Base-by-base conservation (phyloP, 2,113 vertebrate genomes). In the Eleginops maclovinus region DNA sequence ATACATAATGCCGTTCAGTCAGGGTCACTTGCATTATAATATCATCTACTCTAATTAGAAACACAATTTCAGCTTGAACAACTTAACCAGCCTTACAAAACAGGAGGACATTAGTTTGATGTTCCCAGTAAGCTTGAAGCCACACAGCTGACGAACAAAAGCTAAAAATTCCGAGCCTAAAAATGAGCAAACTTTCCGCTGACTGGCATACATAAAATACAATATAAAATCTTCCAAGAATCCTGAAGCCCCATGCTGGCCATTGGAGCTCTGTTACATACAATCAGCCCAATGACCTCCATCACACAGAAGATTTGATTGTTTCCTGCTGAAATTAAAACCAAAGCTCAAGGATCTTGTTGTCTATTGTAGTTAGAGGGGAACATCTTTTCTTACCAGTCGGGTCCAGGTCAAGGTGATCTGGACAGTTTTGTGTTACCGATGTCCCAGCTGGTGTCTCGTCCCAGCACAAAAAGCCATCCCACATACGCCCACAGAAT, bases 391-490 rank as follows among this genome's bases (percentile, higher is more conserved):
- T 82, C 89, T 60, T 95, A 99, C 97, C 96, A 22, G 94, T 82
- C 46, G 93, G 50, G 74, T 96, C 93, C 28, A 96, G 95, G 72
- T 96, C 96, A 15, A 93, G 92, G 67, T 95, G 95, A 84, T 95
- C 93, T 0, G 97, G 97, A 83, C 98, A 99, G 79, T 90, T 92
- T 85, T 97, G 96, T 47, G 93, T 93, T 47, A 95, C 88, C 1
- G 92, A 64, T 0, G 84, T 94, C 68, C 97, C 96, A 51, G 96
- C 95, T 1, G 95, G 95, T 0, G 96, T 96, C 84, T 98, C 96
- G 0, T 96, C 95, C 98, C 98, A 99, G 82, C 98, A 99, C 50
- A 98, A 59, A 94, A 95, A 96, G 41, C 97, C 98, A 6, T 99
- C 98, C 98, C 98, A 99, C 0, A 96, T 95, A 4, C 91, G 93